Conservation (phyloP, 2,888 invertebrate species). For the Mechanitis mazaeus region DNA sequence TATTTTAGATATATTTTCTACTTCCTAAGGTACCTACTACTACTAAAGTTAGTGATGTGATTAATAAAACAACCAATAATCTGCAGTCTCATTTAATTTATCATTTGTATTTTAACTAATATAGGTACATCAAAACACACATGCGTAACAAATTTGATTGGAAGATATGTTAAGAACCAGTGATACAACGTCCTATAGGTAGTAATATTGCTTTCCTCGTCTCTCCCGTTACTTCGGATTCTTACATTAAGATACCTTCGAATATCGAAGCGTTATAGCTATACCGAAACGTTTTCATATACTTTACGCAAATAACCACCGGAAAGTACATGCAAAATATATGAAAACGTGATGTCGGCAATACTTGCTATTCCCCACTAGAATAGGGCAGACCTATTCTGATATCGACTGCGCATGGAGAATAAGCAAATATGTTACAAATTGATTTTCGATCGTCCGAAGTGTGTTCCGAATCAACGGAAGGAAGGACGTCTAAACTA, state of each 20-base stretch:
- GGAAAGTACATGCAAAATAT: conserved; percentile 2
- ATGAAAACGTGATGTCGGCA: conserved; percentile 2
- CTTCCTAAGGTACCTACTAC: not conserved
- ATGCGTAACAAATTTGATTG: conserved; percentile 69
- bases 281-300: conserved; percentile 5
- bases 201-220: conserved; percentile 41
- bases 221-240: conserved; percentile 37
- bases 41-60: conserved; percentile 11
- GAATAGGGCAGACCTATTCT: not conserved
- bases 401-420: conserved; percentile 22
- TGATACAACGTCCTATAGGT: conserved; percentile 48
- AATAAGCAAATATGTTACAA: conserved; percentile 34
- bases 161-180: conserved; percentile 64
- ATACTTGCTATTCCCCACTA: conserved; percentile 3
- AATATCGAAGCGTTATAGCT: conserved; percentile 13
- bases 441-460: conserved; percentile 37
- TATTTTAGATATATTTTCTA: not conserved
- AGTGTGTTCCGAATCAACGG: conserved; percentile 42
- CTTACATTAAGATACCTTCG: conserved; percentile 2
- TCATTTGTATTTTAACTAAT: conserved; percentile 65
- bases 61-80: conserved; percentile 45
- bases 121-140: conserved; percentile 72
- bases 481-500: conserved; percentile 45
- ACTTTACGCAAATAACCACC: not conserved
- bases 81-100: conserved; percentile 74